Conservation (phyloP, 2,888 invertebrate species). For the Lasioglossum marginatum region DNA sequence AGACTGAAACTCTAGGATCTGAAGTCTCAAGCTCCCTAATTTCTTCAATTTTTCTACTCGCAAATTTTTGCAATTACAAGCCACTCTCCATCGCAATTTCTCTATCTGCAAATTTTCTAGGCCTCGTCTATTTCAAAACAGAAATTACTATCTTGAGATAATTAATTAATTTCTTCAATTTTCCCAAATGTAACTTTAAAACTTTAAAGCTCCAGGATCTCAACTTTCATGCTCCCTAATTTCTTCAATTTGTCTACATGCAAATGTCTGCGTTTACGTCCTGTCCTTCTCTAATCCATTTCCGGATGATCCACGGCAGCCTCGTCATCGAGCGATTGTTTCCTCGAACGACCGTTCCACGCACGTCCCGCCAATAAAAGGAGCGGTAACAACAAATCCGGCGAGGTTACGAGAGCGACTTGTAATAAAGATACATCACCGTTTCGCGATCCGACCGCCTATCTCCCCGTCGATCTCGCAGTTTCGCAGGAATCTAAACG, state of each 20-base stretch:
- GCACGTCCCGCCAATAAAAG: neutral
- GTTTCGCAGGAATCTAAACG: conserved; percentile 21
- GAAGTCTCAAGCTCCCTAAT: too few relatives aligned
- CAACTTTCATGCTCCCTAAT: neutral
- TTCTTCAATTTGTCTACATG: neutral
- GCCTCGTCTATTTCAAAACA: neutral
- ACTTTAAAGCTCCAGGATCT: neutral
- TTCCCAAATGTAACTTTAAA: neutral
- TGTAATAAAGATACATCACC: conserved; percentile 36
- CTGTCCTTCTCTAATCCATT: neutral
- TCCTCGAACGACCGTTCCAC: neutral
- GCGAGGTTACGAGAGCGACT: conserved; percentile 5
- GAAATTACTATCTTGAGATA: neutral
- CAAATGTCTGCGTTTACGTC: neutral
- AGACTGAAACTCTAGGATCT: too few relatives aligned
- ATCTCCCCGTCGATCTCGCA: conserved; percentile 21
- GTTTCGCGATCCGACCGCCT: conserved; percentile 25
- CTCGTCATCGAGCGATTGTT: neutral
- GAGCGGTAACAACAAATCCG: conserved; percentile 17
- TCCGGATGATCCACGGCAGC: neutral
- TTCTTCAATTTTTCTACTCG: too few relatives aligned
- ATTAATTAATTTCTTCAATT: neutral
- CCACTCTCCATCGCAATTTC: neutral
- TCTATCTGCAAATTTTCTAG: neutral
- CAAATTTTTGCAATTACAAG: neutral